phyloP scores from a whole-genome alignment of 2,797 vertebrate species.

The Coreius guichenoti region DNA sequence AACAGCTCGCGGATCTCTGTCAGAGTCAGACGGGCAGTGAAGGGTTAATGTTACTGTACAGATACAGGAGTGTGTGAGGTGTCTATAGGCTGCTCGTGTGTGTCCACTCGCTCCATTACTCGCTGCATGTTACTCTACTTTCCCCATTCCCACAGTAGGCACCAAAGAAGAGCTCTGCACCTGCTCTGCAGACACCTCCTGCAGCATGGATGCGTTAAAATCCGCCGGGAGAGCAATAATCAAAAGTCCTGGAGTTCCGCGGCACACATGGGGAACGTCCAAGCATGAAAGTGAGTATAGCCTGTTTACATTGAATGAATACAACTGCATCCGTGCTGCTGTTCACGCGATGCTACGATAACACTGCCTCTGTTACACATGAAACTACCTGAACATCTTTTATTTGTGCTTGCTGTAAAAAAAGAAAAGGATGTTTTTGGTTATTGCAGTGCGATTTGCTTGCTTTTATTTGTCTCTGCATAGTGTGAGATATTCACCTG shows the following conservation, averaged over 20 bases:
- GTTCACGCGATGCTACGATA: neutral
- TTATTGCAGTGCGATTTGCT: neutral
- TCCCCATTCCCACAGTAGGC: conserved; percentile 1
- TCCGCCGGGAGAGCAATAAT: conserved; percentile 89
- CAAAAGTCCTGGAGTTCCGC: conserved; percentile 87
- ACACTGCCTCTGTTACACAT: neutral
- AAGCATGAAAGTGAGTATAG: conserved; percentile 85
- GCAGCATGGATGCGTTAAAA: conserved; percentile 87
- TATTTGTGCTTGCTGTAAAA: neutral
- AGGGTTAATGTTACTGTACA: conserved; percentile 54
- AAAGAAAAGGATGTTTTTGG: neutral
- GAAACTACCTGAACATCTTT: neutral
- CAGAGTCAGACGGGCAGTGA: neutral
- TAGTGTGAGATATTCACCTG: neutral
- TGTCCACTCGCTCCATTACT: conserved; percentile 8
- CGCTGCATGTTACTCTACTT: conserved; percentile 14
- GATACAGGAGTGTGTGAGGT: conserved; percentile 17
- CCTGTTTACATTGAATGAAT: conserved; percentile 11
- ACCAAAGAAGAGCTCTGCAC: conserved; percentile 59
- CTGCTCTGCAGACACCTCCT: conserved; percentile 66
- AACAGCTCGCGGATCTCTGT: conserved; percentile 10
- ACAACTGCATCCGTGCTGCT: conserved; percentile 8
- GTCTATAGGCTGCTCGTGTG: conserved; percentile 25
- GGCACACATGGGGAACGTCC: conserved; percentile 86
- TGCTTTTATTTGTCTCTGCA: neutral